phyloP scores from a whole-genome alignment of 2,888 invertebrate species.

The Carcina quercana region DNA sequence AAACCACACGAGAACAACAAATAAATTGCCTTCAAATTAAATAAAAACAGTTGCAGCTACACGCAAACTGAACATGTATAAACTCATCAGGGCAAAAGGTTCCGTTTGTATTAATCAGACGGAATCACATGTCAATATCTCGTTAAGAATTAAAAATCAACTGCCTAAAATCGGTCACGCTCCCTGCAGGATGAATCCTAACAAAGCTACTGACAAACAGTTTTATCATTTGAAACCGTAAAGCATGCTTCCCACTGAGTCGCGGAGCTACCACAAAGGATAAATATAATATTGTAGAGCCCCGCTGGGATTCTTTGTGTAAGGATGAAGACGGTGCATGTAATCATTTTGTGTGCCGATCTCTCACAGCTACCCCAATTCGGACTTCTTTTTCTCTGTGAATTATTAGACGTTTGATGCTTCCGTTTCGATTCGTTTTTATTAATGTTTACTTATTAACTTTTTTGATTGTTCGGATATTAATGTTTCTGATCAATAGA shows the following conservation, averaged over 20 bases:
- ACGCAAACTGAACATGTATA: not conserved
- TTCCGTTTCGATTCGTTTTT: slow-evolving; percentile 60
- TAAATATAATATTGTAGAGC: slow-evolving; percentile 67
- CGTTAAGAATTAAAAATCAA: slow-evolving; percentile 46
- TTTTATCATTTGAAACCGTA: slow-evolving; percentile 73
- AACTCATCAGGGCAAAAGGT: not conserved
- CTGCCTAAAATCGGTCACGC: slow-evolving; percentile 52
- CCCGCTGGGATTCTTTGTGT: slow-evolving; percentile 71
- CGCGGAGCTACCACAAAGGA: slow-evolving; percentile 66
- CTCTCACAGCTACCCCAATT: slow-evolving; percentile 67
- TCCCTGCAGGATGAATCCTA: slow-evolving; percentile 49
- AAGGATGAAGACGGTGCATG: slow-evolving; percentile 64
- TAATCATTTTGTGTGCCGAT: slow-evolving; percentile 69
- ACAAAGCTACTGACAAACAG: slow-evolving; percentile 70
- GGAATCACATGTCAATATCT: slow-evolving; percentile 36
- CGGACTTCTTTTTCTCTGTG: slow-evolving; percentile 64
- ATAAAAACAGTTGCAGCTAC: not conserved
- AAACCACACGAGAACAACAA: slow-evolving; percentile 1
- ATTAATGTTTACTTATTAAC: slow-evolving; percentile 51
- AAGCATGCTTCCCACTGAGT: slow-evolving; percentile 69
- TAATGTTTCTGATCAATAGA: slow-evolving; percentile 1
- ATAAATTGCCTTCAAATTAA: not conserved
- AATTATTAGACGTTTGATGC: slow-evolving; percentile 64
- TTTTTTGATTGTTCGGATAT: slow-evolving; percentile 19
- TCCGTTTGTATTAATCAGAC: slow-evolving; percentile 7